Conservation (phyloP, 2,113 vertebrate genomes). For the Ammodytes dubius region DNA sequence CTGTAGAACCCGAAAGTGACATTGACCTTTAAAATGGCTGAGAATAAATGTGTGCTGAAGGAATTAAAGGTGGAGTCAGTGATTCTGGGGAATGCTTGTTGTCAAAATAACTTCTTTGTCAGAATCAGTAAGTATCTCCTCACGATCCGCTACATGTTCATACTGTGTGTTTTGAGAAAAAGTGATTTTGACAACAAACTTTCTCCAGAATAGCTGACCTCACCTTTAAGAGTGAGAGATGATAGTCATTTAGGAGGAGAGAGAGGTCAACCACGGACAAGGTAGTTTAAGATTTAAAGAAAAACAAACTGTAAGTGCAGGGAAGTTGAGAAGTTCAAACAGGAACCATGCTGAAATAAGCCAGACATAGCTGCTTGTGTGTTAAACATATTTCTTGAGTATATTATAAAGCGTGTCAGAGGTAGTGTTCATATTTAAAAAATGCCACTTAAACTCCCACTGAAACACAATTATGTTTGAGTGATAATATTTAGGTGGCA, state of each 20-base stretch:
- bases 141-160: too few species aligned
- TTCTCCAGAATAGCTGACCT: too few species aligned
- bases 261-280: background rate
- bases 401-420: background rate
- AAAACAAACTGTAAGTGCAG: background rate
- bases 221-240: too few species aligned
- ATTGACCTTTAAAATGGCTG: background rate
- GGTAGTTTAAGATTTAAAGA: background rate
- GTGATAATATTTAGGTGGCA: background rate
- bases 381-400: background rate
- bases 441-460: background rate
- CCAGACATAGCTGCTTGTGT: background rate
- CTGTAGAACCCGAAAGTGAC: background rate
- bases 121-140: too few species aligned
- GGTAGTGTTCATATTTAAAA: background rate
- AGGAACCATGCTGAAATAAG: conserved; percentile 37
- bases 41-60: background rate
- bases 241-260: background rate
- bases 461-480: background rate
- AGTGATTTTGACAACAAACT: too few species aligned
- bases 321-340: conserved; percentile 43
- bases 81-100: too few species aligned
- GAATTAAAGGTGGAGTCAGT: too few species aligned
- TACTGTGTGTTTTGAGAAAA: too few species aligned
- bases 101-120: too few species aligned